Base-by-base conservation (phyloP, 2,797 vertebrate genomes). In the Rhinophrynus dorsalis region DNA sequence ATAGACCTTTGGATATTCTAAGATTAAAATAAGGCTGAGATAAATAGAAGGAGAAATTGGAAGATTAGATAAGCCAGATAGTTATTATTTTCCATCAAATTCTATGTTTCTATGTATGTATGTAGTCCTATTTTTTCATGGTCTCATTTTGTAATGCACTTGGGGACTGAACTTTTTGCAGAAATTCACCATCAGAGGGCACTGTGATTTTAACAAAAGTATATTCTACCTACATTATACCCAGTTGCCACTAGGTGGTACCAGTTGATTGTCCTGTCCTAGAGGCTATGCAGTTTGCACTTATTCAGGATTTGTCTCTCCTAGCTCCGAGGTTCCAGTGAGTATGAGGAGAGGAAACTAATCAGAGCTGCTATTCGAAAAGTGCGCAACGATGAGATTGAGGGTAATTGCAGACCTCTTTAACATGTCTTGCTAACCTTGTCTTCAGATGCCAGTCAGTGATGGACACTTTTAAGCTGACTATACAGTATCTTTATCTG, bases 291-390 rank as follows among this genome's bases (percentile, higher is more conserved):
- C 7, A 24, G n/a, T 5, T 44, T 21, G 21, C 24, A 26, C 2
- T 27, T 9, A 50, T 21, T 26, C 23, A 10, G 2, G 3, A 20
- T 23, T 17, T 37, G 6, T 73, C 24, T 68, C 23, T 35, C 13
- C 5, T 78, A 98, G 96, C 88, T 99, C 38, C 90, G 91, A 17
- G 86, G 86, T 0, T 87, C 96, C 0, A 83, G 75, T 0, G 94
- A 96, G 61, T 99, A 94, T 0, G 95, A 98, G 80, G 96, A 99
- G 76, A 93, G 96, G 75, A 98, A 96, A 80, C 77, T 99, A 75
- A 97, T 99, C 74, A 86, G 96, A 71, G 94, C 93, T 0, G 91
- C 95, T 68, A 98, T 99, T 80, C 90, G 95, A 75, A 91, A 91
- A 6, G 75, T 97, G 50, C 83, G 95, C n/a, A 94, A 93, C 0